These are phyloP conservation scores for Hiodon alosoides DNA, from an alignment of 2,113 vertebrate species.

Conservation along the genomic window DNA sequence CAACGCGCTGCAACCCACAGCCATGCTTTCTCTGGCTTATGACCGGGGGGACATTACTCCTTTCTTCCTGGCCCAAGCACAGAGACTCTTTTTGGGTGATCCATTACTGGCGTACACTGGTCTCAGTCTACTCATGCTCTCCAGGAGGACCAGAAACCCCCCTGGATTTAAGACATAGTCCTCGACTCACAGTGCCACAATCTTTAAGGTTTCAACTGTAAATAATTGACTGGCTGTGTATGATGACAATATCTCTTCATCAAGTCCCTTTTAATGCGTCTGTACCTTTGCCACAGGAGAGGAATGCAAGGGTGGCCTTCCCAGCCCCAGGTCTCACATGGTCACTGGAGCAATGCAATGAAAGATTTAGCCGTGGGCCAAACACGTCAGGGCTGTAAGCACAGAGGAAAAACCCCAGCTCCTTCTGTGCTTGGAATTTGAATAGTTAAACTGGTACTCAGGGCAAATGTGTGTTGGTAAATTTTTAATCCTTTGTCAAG, in stretches of 20 bases:
- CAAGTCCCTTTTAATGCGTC: no score
- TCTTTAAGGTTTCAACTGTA: background rate
- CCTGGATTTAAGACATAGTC: background rate
- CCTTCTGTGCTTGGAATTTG: background rate
- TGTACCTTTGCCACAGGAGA: no score
- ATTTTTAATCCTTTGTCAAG: background rate
- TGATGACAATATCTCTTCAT: no score
- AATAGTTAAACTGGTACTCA: background rate
- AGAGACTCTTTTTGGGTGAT: constrained; percentile 3
- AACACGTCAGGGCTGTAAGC: no score
- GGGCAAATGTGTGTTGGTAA: background rate
- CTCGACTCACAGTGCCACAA: background rate
- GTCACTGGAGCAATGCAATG: no score
- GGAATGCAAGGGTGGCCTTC: no score
- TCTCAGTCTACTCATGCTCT: background rate
- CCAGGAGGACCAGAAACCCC: no score
- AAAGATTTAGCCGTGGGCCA: no score
- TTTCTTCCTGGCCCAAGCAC: background rate
- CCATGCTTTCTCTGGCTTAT: background rate
- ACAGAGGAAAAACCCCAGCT: no score
- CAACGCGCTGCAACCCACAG: constrained; percentile 9
- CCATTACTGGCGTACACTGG: constrained; percentile 2
- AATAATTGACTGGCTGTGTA: no score
- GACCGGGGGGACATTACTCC: background rate
- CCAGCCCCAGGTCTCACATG: no score